These are phyloP conservation scores for Falco peregrinus DNA, from an alignment of 2,797 vertebrate genomes.

Conservation along the genomic window DNA sequence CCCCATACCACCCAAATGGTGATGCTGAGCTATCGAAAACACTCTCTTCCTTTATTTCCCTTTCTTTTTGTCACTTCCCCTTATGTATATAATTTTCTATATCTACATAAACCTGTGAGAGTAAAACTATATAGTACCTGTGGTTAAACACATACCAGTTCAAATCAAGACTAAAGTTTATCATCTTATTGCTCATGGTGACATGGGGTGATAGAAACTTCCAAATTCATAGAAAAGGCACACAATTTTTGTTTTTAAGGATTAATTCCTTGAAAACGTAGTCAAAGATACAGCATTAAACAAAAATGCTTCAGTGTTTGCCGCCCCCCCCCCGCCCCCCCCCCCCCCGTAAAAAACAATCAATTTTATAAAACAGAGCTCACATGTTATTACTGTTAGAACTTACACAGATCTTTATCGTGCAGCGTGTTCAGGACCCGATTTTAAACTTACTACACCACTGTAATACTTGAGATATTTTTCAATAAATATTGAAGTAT, in stretches of 20 bases:
- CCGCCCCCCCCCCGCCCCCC: rapidly evolving
- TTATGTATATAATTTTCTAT: rapidly evolving
- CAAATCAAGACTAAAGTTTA: not conserved
- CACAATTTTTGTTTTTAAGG: rapidly evolving
- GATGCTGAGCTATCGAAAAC: not conserved
- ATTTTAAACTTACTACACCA: not conserved
- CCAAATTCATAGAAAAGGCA: not conserved
- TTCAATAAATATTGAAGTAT: not conserved
- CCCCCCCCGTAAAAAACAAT: not conserved
- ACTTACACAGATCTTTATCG: not conserved
- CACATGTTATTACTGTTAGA: not conserved
- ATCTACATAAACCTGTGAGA: not conserved
- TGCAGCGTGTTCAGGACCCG: not conserved
- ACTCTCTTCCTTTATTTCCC: not conserved
- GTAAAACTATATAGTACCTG: not conserved
- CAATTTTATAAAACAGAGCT: not conserved
- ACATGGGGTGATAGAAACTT: rapidly evolving
- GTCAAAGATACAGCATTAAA: not conserved
- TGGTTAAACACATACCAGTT: not conserved
- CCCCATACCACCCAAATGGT: rapidly evolving
- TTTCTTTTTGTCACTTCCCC: not conserved
- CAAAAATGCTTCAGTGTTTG: not conserved
- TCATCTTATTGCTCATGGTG: not conserved
- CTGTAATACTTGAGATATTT: not conserved
- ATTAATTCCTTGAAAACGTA: not conserved